Evolutionary conservation across 2,113 vertebrate genomes (phyloP).

Genomic region (Gasterosteus aculeatus): DNA sequence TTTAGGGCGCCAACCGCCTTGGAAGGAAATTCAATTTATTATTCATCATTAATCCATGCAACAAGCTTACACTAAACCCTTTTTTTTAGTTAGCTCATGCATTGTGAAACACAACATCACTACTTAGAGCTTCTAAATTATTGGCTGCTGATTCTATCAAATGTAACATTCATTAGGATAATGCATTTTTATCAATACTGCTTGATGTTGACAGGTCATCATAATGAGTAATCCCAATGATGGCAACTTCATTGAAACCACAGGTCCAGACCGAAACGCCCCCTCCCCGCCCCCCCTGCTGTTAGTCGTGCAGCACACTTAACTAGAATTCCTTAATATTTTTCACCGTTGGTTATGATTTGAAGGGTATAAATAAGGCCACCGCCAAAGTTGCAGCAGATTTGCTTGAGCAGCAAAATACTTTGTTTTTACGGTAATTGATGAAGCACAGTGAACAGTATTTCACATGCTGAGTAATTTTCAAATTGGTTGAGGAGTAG

Average conservation of each 20-base stretch:
- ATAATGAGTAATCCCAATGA: conserved; percentile 19
- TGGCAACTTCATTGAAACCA: neutral
- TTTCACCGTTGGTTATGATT: conserved; percentile 63
- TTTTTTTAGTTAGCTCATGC: neutral
- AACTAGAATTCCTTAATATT: conserved; percentile 66
- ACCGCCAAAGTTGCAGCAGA: conserved; percentile 36
- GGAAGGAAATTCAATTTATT: neutral
- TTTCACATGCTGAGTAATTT: conserved; percentile 78
- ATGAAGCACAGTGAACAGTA: conserved; percentile 69
- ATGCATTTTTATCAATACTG: conserved; percentile 43
- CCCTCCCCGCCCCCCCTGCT: neutral
- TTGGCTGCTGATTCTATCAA: conserved; percentile 34
- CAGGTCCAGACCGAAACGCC: conserved; percentile 1
- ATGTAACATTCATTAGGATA: conserved; percentile 43
- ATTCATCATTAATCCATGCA: neutral
- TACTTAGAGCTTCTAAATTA: conserved; percentile 10
- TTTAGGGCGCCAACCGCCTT: neutral
- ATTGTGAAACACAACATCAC: neutral
- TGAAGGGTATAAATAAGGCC: conserved; percentile 68
- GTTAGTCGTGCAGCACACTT: conserved; percentile 23
- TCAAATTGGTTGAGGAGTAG: conserved; percentile 73
- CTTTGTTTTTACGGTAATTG: conserved; percentile 73
- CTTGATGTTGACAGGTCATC: conserved; percentile 25
- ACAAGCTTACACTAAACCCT: neutral
- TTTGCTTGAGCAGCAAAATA: conserved; percentile 75